Base-by-base conservation (phyloP, 2,797 vertebrate genomes). In the Helostoma temminkii region DNA sequence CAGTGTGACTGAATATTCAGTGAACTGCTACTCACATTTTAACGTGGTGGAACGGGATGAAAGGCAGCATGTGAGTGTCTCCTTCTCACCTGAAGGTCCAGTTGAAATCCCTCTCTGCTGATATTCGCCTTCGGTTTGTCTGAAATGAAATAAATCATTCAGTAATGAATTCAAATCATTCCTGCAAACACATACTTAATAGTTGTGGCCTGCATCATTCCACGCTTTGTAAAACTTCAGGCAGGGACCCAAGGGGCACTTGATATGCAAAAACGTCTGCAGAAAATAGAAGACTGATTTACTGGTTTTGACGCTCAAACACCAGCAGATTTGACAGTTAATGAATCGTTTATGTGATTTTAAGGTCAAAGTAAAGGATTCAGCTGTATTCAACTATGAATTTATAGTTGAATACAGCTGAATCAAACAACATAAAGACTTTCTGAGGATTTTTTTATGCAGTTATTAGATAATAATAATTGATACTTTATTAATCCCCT, bases 1-100 rank as follows among this genome's bases (percentile, higher is more conserved):
- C 68, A 57, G 57, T 55, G 60, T 64, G 72, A 80, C 78, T 78
- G 50, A 79, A 87, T 70, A 81, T 81, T 83, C 71, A 84, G 54
- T 60, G 80, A 86, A 73, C 57, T 39, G 56, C 59, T 47, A 18
- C 59, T 78, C 54, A 53, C 68, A 56, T 53, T 66, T 68, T 49
- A 79, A 79, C 55, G 65, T 25, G 36, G 61, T 34, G 71, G 67
- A 88, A 67, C 55, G 4, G 68, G 74, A 81, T 84, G 74, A 84
- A 88, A 86, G 80, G 67, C 61, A 21, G 61, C 68, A 6, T 22
- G 28, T 8, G 52, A 59, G 47, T n/a, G 1, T 9, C 74, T 76
- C 45, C 21, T 71, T 55, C 36, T 64, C 69, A 77, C 74, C 76
- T 68, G 66, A 32, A 58, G 60, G 61, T 53, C 25, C 4, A 21